Base-by-base conservation (phyloP, 2,797 vertebrate species). In the Cynopterus sphinx region DNA sequence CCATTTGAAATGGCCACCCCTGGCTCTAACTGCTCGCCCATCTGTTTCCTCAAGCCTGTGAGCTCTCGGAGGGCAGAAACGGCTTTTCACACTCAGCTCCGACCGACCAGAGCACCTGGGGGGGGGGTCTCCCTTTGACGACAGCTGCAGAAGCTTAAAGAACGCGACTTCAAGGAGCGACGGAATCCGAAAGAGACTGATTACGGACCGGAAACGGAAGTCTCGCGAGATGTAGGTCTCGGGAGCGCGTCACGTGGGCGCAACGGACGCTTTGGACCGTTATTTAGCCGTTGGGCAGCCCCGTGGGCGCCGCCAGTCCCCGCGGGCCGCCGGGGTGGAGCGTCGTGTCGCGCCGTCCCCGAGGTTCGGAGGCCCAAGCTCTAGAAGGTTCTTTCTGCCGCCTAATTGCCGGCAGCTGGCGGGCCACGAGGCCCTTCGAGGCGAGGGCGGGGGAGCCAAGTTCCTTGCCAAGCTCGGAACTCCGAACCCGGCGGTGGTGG, bases 171-270 rank as follows among this genome's bases (percentile, higher is more conserved):
- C 0, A 6, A 5, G 6, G 3, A 46, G 11, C 51, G 57, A 9
- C 26, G n/a, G 73, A 81, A 93, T 12, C 10, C 12, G 0, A 26
- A 16, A 17, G 15, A 22, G 33, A 31, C 31, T 3, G 0, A n/a
- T 8, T 11, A 13, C 28, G 0, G 2, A 1, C 2, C 7, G 2
- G 4, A 7, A 36, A 13, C 33, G 43, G 43, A 96, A 93, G 13
- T 95, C 94, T 95, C 96, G 96, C 94, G 97, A 97, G 95, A 97
- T 1, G 6, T 6, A 2, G 26, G 21, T 2, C 4, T 53, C 0
- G 3, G 0, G 26, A 31, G 26, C 16, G 2, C 0, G 22, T 0
- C 12, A 1, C 4, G 31, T 0, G 0, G 19, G 2, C 59, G 11
- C 12, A 28, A 59, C 12, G 9, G 78, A 15, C 57, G 7, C 43